These are phyloP conservation scores for Boleophthalmus pectinirostris DNA, from an alignment of 2,113 vertebrate species.

Conservation along the genomic window DNA sequence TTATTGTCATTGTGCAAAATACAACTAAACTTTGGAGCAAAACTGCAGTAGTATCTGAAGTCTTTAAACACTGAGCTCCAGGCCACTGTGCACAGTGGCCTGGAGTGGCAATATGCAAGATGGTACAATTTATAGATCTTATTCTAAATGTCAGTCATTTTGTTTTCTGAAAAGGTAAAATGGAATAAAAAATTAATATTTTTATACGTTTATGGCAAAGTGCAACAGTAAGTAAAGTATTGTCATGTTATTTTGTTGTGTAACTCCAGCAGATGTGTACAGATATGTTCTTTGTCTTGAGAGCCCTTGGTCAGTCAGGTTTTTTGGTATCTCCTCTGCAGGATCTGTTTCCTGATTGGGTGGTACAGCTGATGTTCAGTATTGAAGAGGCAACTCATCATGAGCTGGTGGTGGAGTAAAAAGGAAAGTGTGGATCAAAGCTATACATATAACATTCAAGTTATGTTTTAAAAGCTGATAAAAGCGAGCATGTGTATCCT, in stretches of 20 bases:
- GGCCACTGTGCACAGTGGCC: no score
- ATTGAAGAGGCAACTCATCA: conserved; percentile 81
- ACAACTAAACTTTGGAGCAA: no score
- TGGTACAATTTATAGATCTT: no score
- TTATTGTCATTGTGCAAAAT: no score
- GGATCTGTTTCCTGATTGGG: conserved; percentile 68
- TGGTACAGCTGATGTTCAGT: conserved; percentile 76
- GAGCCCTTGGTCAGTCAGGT: neutral
- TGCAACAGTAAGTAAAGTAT: neutral
- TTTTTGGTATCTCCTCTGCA: conserved; percentile 18
- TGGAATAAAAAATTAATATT: no score
- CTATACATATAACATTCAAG: neutral
- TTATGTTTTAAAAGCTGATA: neutral
- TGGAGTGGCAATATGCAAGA: no score
- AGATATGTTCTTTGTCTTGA: no score
- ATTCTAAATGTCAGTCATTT: no score
- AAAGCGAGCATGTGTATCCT: no score
- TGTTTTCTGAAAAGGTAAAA: no score
- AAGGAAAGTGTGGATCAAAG: neutral
- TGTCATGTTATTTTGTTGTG: neutral
- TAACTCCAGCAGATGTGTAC: neutral
- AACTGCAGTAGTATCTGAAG: no score
- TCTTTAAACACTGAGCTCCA: no score
- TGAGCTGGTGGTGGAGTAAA: conserved; percentile 74
- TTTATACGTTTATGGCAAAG: neutral